Conservation (phyloP, 2,888 invertebrate genomes). For the Podotricha telesiphe region DNA sequence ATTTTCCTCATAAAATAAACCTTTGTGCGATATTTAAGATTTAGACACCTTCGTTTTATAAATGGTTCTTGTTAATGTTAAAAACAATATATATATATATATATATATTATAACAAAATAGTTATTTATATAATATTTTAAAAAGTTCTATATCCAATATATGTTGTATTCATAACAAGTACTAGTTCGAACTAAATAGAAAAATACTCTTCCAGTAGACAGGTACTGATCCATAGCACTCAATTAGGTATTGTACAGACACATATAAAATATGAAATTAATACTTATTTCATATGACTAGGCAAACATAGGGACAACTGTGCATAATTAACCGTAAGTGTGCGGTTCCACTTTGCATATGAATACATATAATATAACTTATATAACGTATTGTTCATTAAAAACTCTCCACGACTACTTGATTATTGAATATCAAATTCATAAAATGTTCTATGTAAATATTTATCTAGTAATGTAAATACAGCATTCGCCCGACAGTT, state of each 20-base stretch:
- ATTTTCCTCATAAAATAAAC: slow-evolving; percentile 33
- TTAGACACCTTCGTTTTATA: background rate
- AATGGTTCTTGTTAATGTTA: background rate
- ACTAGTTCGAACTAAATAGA: background rate
- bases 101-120: background rate
- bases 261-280: slow-evolving; percentile 42
- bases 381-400: slow-evolving; percentile 46
- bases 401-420: slow-evolving; percentile 39
- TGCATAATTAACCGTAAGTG: slow-evolving; percentile 36
- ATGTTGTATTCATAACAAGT: no score
- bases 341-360: slow-evolving; percentile 46
- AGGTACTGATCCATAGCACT: slow-evolving; percentile 1
- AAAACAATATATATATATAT: background rate
- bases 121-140: background rate
- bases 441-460: slow-evolving; percentile 34
- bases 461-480: slow-evolving; percentile 22
- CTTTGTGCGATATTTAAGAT: slow-evolving; percentile 10
- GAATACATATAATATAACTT: slow-evolving; percentile 44
- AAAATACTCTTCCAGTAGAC: background rate
- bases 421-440: slow-evolving; percentile 42
- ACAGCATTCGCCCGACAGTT: slow-evolving; percentile 6
- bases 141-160: no score
- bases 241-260: slow-evolving; percentile 32
- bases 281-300: slow-evolving; percentile 42
- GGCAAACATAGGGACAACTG: slow-evolving; percentile 41